Percentiles rank a stretch among this genome's conserved stretches.
phyloP scores from a whole-genome alignment of 1,140 invertebrate species.

The Eriocheir sinensis region DNA sequence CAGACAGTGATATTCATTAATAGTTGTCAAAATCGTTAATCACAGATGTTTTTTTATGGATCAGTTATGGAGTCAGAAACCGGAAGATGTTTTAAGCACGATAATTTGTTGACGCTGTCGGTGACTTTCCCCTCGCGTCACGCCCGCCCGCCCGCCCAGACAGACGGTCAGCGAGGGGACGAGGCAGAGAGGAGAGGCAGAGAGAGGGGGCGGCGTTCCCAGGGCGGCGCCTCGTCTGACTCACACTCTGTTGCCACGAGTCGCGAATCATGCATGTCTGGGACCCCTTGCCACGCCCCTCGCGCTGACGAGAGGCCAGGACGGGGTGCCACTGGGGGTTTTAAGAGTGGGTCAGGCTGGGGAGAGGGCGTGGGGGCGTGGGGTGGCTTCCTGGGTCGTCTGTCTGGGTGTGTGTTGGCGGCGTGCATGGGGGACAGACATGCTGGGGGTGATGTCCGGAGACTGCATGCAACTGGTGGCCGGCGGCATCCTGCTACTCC shows the following conservation, averaged over 20 bases:
- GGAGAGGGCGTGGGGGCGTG: neutral
- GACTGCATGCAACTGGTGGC: neutral
- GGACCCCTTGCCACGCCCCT: neutral
- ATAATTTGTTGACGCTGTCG: too few relatives aligned
- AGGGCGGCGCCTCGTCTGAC: neutral
- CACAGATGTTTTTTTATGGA: too few relatives aligned
- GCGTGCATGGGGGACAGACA: too few relatives aligned
- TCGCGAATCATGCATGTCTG: neutral
- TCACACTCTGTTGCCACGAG: neutral
- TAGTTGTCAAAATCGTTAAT: too few relatives aligned
- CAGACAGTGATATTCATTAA: too few relatives aligned
- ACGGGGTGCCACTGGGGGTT: neutral
- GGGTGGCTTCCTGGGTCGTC: neutral
- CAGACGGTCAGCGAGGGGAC: too few relatives aligned
- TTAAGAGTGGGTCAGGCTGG: neutral
- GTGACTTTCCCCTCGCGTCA: too few relatives aligned
- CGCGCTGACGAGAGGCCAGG: neutral
- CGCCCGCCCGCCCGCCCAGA: too few relatives aligned
- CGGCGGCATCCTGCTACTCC: neutral
- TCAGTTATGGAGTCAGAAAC: too few relatives aligned
- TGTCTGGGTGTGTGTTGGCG: neutral
- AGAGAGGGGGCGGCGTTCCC: neutral
- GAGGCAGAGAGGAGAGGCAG: neutral
- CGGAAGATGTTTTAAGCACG: too few relatives aligned
- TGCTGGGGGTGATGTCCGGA: neutral